A percentile compares a stretch with the other conserved stretches of the same genome.
Evolutionary conservation across 2,797 vertebrate genomes (phyloP).

Genomic region (Gymnoscopelus microlampas): DNA sequence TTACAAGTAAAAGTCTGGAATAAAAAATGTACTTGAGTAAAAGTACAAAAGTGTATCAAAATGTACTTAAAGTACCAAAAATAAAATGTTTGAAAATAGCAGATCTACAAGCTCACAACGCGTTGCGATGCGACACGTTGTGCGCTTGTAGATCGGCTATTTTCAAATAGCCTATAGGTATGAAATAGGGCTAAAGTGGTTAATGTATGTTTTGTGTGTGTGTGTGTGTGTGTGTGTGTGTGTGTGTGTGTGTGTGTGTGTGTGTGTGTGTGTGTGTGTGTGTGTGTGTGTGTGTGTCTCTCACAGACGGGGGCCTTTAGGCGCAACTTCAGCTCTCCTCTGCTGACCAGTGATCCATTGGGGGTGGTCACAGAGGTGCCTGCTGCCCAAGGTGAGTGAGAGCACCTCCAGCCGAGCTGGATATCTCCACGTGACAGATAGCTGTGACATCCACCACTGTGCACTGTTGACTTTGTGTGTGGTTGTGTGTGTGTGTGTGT

Average conservation of each 20-base stretch:
- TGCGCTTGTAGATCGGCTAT: too few species aligned
- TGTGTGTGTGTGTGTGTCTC: neutral
- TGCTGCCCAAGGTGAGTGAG: conserved; percentile 83
- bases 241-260: neutral
- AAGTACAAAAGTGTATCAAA: too few species aligned
- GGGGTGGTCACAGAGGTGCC: conserved; percentile 82
- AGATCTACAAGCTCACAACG: too few species aligned
- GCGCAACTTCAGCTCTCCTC: conserved; percentile 92
- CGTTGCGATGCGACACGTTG: too few species aligned
- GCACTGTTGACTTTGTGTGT: conserved; percentile 26
- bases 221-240: neutral
- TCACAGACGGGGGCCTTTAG: conserved; percentile 86
- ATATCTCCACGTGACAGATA: conserved; percentile 43
- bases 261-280: neutral
- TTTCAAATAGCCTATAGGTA: too few species aligned
- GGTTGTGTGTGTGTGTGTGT: conserved; percentile 9
- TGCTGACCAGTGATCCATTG: conserved; percentile 84
- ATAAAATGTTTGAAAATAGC: too few species aligned
- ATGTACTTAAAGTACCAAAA: too few species aligned
- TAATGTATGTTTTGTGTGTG: too few species aligned
- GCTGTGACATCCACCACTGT: conserved; percentile 35
- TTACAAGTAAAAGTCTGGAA: too few species aligned
- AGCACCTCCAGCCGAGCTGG: conserved; percentile 15
- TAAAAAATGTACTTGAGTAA: too few species aligned
- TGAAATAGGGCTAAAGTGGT: too few species aligned